Evolutionary conservation across 2,888 invertebrate genomes (phyloP), one percentile per base, ranked within the genome.

Genomic region (Cosmorhoe ocellata): DNA sequence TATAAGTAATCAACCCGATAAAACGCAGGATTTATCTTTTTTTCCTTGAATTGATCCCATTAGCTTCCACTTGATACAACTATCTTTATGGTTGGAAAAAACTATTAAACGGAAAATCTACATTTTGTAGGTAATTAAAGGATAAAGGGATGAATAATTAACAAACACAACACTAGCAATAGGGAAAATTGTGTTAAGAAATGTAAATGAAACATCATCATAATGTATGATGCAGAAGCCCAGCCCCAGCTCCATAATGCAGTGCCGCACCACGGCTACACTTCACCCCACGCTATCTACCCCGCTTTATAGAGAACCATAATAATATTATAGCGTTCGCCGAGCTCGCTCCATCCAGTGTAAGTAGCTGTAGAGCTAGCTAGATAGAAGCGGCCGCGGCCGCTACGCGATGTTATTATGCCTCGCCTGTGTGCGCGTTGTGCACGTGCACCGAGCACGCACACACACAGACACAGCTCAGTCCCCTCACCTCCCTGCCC

Each of bases 281-380:
- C 48, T 49, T 42, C 48, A 76, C 79, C 81, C 81, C 76, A 74
- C 74, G 75, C 74, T 77, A 77, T 81, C 78, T 80, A 80, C 83
- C 82, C 80, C 71, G 76, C 68, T 75, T 76, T 78, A 79, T 77
- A 80, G 77, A 74, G 74, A 62, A 70, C 68, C 79, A 74, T 74
- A 79, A 74, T 74, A 79, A 76, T 79, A 79, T 72, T 76, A 79
- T 70, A 78, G 74, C 71, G 74, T 66, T 60, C 66, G 69, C 64
- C 40, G 51, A 55, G 59, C 65, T 69, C 72, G 71, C 74, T 71
- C 70, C 47, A 47, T 52, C 56, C 66, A 56, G 70, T 69, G 84
- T 86, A 84, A 82, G 83, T 79, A 77, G 78, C 69, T 83, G 78
- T 80, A 81, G 80, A 75, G 81, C 80, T 81, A 75, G 81, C 80